Evolutionary conservation across 2,113 vertebrate genomes (phyloP).

Genomic region (Ancistrus triradiatus): DNA sequence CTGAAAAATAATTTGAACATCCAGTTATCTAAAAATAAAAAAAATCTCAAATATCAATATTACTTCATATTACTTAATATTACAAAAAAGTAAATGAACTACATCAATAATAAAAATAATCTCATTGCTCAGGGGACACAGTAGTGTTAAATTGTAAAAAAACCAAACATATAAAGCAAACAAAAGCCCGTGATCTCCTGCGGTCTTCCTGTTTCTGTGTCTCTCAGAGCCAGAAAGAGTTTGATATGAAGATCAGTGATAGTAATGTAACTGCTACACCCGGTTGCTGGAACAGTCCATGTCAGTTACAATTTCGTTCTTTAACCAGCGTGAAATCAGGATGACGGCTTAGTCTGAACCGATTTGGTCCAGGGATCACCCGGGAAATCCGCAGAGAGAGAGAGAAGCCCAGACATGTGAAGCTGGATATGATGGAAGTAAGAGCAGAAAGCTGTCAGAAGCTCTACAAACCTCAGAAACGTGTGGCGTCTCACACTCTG

Average conservation of each 20-base stretch:
- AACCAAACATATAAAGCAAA: no score
- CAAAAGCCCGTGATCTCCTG: no score
- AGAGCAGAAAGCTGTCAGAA: constrained; percentile 17
- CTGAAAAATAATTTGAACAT: no score
- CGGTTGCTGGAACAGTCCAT: neutral
- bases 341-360: neutral
- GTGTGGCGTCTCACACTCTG: constrained; percentile 73
- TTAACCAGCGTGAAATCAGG: neutral
- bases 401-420: neutral
- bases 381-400: neutral
- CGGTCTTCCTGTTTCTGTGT: no score
- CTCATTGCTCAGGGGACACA: no score
- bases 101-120: no score
- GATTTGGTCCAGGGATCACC: neutral
- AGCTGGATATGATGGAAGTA: constrained; percentile 20
- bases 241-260: neutral
- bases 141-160: no score
- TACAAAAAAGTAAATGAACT: no score
- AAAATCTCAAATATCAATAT: no score
- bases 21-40: no score
- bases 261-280: neutral
- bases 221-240: no score
- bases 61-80: no score
- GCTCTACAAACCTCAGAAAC: constrained; percentile 54
- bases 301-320: neutral